Evolutionary conservation across 37 sponge, comb jelly and placozoan species (phyloP).

Genomic region (Corticium candelabrum): DNA sequence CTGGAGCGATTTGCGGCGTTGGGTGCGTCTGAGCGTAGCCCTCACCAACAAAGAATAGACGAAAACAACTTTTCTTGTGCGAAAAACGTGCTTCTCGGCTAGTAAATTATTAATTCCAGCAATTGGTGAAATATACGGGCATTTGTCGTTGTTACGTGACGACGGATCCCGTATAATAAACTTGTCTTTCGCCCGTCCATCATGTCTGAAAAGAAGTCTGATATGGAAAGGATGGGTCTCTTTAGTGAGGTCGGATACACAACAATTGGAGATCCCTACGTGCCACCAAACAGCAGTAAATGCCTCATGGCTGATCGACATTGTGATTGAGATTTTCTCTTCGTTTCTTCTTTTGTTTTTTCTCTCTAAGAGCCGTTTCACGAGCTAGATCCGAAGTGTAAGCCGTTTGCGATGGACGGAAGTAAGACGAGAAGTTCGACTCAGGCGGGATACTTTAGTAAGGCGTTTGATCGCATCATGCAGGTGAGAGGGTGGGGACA

Average conservation of each 20-base stretch:
- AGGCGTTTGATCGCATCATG: conserved; percentile 49
- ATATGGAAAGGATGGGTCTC: conserved; percentile 71
- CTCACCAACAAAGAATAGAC: not conserved
- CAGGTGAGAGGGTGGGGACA: conserved; percentile 24
- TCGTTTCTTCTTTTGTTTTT: not conserved
- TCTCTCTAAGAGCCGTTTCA: conserved; percentile 58
- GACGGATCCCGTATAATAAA: no score
- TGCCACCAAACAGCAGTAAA: conserved; percentile 6
- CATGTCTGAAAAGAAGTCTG: no score
- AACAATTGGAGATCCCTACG: conserved; percentile 72
- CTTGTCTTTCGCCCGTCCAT: no score
- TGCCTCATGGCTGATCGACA: not conserved
- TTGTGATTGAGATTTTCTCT: no score
- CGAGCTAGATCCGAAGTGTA: conserved; percentile 52
- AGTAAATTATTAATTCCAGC: no score
- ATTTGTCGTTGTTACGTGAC: no score
- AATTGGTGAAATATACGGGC: no score
- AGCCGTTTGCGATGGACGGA: conserved; percentile 48
- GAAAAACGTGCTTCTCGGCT: no score
- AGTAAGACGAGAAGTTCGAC: conserved; percentile 37
- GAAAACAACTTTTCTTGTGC: no score
- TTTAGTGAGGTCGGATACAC: conserved; percentile 87
- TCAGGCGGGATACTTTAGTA: conserved; percentile 74
- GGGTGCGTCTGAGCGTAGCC: no score
- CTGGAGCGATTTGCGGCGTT: no score